phyloP scores from a whole-genome alignment of 2,113 vertebrate genomes.

The Sander vitreus region DNA sequence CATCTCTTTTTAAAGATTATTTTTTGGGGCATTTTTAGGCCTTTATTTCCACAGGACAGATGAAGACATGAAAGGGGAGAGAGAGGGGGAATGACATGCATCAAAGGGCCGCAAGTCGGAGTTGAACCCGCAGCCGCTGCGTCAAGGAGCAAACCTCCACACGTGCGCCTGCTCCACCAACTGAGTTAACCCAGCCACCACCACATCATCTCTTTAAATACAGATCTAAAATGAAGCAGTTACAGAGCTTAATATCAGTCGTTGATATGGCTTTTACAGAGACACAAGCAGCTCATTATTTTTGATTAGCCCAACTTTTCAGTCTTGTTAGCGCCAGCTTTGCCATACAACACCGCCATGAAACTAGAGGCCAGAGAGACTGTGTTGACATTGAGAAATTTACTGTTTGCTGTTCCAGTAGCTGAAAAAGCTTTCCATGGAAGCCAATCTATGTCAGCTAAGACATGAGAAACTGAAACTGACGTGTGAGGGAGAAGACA shows the following conservation, averaged over 20 bases:
- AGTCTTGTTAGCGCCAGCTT: conserved; percentile 7
- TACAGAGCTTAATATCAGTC: neutral
- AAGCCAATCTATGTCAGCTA: conserved; percentile 8
- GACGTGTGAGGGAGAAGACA: conserved; percentile 35
- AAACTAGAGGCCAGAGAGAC: neutral
- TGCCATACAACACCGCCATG: neutral
- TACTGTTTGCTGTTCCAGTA: conserved; percentile 5
- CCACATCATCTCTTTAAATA: neutral
- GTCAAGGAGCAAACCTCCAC: too few relatives aligned
- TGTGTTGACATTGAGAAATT: conserved; percentile 19
- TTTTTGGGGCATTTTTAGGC: too few relatives aligned
- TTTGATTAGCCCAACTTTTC: conserved; percentile 5
- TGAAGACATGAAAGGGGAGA: too few relatives aligned
- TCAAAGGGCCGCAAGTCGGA: too few relatives aligned
- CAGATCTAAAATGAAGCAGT: neutral
- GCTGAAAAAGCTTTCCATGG: conserved; percentile 11
- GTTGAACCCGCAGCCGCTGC: too few relatives aligned
- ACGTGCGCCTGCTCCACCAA: too few relatives aligned
- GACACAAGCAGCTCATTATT: conserved; percentile 21
- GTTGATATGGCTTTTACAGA: neutral
- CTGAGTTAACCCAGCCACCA: too few relatives aligned
- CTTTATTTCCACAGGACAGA: too few relatives aligned
- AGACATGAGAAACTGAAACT: conserved; percentile 22
- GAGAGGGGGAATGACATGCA: too few relatives aligned
- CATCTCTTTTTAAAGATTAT: too few relatives aligned